Conservation (phyloP, 1,140 invertebrate genomes). For the Brachionus rotundiformis region DNA sequence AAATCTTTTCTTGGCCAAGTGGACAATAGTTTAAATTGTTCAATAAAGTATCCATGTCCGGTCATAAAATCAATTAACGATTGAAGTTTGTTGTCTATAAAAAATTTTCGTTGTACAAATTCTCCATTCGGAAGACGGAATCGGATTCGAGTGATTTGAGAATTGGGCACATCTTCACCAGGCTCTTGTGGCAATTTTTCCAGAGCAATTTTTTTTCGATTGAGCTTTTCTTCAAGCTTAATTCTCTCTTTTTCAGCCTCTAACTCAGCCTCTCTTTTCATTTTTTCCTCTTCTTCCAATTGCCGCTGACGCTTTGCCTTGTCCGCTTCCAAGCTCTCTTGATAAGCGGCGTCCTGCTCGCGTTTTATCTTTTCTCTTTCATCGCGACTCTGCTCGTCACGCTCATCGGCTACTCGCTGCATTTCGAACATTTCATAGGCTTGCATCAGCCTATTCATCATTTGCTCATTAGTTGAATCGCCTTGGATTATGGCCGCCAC, state of each 20-base stretch:
- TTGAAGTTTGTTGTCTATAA: conserved; percentile 70
- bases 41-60: conserved; percentile 79
- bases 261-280: background rate
- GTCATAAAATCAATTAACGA: conserved; percentile 80
- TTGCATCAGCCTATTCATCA: conserved; percentile 48
- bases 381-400: conserved; percentile 72
- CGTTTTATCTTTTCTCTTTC: conserved; percentile 82
- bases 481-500: conserved; percentile 48
- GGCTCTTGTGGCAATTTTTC: conserved; percentile 59
- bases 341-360: conserved; percentile 90
- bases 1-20: conserved; percentile 85
- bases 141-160: conserved; percentile 69
- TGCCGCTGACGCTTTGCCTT: conserved; percentile 67
- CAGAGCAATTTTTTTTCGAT: background rate
- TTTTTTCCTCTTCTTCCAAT: conserved; percentile 47
- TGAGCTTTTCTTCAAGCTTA: conserved; percentile 52
- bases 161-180: conserved; percentile 69
- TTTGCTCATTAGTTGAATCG: conserved; percentile 27
- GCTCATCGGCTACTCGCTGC: conserved; percentile 32
- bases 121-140: conserved; percentile 76
- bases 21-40: conserved; percentile 85
- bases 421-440: conserved; percentile 51
- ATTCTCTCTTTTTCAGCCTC: conserved; percentile 23
- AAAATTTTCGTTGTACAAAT: conserved; percentile 75
- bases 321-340: conserved; percentile 83